These are phyloP conservation scores for Ectemnius cavifrons DNA, from an alignment of 2,888 invertebrate genomes.

Conservation along the genomic window DNA sequence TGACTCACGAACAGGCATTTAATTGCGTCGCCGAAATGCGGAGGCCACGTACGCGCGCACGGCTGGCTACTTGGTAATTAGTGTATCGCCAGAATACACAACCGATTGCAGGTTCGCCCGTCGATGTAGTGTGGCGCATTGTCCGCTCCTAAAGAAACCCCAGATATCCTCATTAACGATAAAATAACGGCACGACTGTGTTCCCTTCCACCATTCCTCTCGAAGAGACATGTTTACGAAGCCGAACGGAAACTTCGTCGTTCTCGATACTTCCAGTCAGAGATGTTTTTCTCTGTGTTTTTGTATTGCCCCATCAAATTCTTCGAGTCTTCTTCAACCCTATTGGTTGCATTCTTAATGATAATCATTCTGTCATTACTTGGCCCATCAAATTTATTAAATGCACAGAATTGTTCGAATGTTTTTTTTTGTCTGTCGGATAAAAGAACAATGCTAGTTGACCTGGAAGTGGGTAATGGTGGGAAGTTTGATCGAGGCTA, in stretches of 20 bases:
- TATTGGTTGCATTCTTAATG: too few relatives aligned
- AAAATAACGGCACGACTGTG: conserved; percentile 31
- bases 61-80: conserved; percentile 28
- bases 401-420: too few relatives aligned
- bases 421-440: too few relatives aligned
- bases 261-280: background rate
- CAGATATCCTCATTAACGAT: conserved; percentile 42
- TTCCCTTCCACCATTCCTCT: background rate
- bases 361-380: too few relatives aligned
- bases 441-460: too few relatives aligned
- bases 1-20: background rate
- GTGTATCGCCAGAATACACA: conserved; percentile 5
- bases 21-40: conserved; percentile 1
- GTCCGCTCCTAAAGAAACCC: conserved; percentile 28
- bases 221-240: conserved; percentile 31
- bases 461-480: too few relatives aligned
- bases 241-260: background rate
- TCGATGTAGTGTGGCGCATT: conserved; percentile 15
- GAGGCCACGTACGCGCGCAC: conserved; percentile 9
- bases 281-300: background rate
- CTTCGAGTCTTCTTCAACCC: too few relatives aligned
- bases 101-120: background rate
- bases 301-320: background rate
- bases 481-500: background rate
- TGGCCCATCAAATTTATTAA: too few relatives aligned